These are phyloP conservation scores for Neuroscelio doddi DNA, from an alignment of 2,888 invertebrate genomes.

Conservation along the genomic window DNA sequence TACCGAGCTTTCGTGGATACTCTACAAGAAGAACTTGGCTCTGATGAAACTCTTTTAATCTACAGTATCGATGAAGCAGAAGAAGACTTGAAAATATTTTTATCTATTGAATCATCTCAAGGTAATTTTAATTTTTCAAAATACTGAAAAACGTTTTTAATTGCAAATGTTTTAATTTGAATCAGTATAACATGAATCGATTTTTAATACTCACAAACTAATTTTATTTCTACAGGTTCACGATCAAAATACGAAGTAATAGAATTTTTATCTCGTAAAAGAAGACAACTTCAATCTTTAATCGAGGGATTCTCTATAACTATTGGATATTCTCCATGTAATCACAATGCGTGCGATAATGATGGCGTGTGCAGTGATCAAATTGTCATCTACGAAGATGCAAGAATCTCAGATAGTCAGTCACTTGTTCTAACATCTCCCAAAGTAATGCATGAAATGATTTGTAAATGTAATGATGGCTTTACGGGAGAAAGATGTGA, in stretches of 20 bases:
- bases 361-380: constrained; percentile 84
- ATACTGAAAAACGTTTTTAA: too few relatives aligned
- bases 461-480: constrained; percentile 87
- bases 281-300: constrained; percentile 77
- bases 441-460: constrained; percentile 82
- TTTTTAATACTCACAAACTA: background rate
- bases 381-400: constrained; percentile 79
- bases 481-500: constrained; percentile 89
- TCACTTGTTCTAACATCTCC: constrained; percentile 89
- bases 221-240: constrained; percentile 70
- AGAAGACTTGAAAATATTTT: constrained; percentile 80
- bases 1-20: constrained; percentile 84
- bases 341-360: constrained; percentile 82
- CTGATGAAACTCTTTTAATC: constrained; percentile 78
- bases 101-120: constrained; percentile 77
- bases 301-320: constrained; percentile 77
- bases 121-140: constrained; percentile 52
- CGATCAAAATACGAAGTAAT: constrained; percentile 78
- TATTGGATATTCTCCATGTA: constrained; percentile 87
- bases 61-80: constrained; percentile 84
- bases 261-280: constrained; percentile 79
- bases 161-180: too few relatives aligned
- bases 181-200: too few relatives aligned
- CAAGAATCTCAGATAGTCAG: constrained; percentile 86
- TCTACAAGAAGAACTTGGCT: constrained; percentile 79